Base-by-base conservation (phyloP, 1,140 invertebrate genomes). In the Zaprionus nigranus region DNA sequence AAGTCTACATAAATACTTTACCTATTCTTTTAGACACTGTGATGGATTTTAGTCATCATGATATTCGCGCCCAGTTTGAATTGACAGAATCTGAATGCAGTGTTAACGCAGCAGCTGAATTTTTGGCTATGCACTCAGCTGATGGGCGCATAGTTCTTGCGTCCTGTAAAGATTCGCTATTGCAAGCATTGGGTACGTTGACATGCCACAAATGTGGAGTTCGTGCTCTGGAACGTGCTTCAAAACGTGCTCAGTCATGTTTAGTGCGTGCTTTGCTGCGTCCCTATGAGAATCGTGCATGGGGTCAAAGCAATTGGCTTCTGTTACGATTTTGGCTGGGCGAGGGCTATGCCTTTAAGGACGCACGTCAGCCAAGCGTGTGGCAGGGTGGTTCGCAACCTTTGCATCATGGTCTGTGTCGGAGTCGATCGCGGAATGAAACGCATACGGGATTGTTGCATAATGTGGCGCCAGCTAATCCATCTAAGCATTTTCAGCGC, bases 241-340 rank as follows among this genome's bases (percentile, higher is more conserved):
- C 95, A 56, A 93, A 69, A 93, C 68, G 76, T 58, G 94, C 95
- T 85, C 94, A 95, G 73, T 87, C 94, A 49, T 93, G 93, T 9
- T 94, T 97, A 93, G 94, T 97, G 0, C 94, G 94, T 17, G 95
- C 95, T 70, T 91, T 97, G 24, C 92, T 97, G 11, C 94, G 95
- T 20, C 97, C 97, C 1, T 97, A 97, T 88, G 96, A 97, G 86
- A 97, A 96, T 81, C 93, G 96, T 34, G 96, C 96, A 0, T 97
- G 97, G 97, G 97, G 96, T 0, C 96, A 97, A 79, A 97, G 96
- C 34, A 97, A 97, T 93, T 97, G 97, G 96, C 95, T 97, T 53
- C 92, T 98, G 6, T 95, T 97, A 5, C 93, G 97, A 65, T 96
- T 98, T 78, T 98, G 97, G 97, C 95, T 97, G 92, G 97, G 97